Base-by-base conservation (phyloP, 2,888 invertebrate species). In the Entomobrya multifasciata region DNA sequence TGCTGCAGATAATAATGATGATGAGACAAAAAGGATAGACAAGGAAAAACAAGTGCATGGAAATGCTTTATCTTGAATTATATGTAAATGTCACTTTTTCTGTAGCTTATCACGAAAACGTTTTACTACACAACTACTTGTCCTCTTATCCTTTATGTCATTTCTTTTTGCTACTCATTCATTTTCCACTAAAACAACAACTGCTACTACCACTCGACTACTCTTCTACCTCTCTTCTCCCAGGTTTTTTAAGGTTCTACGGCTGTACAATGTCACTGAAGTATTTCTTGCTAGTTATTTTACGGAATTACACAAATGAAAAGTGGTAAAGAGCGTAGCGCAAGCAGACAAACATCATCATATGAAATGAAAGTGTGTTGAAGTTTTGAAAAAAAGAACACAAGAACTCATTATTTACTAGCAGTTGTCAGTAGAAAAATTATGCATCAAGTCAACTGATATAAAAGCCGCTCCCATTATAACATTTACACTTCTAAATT, bases 41-140 rank as follows among this genome's bases (percentile, higher is more conserved):
- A 76, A 49, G 30, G 27, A 49, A 52, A 60, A 81, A 60, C 82
- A 82, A 82, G 74, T 62, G 82, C 70, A 62, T 74, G 82, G 74
- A 52, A 77, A 72, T 47, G 83, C 55, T 76, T 85, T 85, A 85
- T 85, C 85, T 85, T 44, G 78, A 85, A 85, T 49, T 85, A 78
- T 78, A 85, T 85, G 85, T 85, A 85, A 85, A 85, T 78, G 85
- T 85, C 85, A 85, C 85, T 78, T 85, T 83, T 78, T 70, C 83
- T 60, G 67, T 85, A n/a, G 49, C 62, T 70, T 83, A 83, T 83
- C 83, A 83, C 22, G 49, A 62, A 74, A 83, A 77, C 76, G 83
- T 65, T 83, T 83, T 76, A 83, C 47, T 76, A 22, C 57, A 41
- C 77, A 77, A 77, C 77, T 77, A n/a, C 55, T 65, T 83, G 80